Base-by-base conservation (phyloP, 2,113 vertebrate species). In the Bubo bubo region DNA sequence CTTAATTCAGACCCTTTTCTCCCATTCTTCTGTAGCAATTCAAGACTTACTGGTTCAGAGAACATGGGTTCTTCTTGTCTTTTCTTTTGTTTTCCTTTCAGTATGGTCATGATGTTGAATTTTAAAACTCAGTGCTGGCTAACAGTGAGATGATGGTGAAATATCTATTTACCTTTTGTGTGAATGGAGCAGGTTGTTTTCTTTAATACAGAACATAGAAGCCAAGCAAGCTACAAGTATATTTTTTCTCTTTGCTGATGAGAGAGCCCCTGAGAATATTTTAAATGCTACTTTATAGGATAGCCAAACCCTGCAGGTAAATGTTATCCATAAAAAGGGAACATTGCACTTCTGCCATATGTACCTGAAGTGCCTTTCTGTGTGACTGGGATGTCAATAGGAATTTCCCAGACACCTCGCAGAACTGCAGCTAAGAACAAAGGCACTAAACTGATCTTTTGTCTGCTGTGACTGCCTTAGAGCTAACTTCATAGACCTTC, bases 1-100 rank as follows among this genome's bases (percentile, higher is more conserved):
- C 84, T 96, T 95, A 94, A 97, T 97, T 97, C 95, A 97, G 89
- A 96, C 94, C 39, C 86, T 88, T 89, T 97, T 89, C 81, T 94
- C 70, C 49, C n/a, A 37, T 95, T 89, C 77, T 82, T 90, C 91
- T 50, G 74, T 62, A 97, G 90, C 67, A 93, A 93, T 96, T 97
- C 90, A 95, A 94, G 89, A 86, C 87, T 88, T 95, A 74, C 79
- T 97, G 75, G 63, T 95, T 94, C 86, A 97, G 96, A 97, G 75
- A 81, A 96, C 32, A 58, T 49, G 66, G 0, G 4, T 59, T 58
- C 50, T 93, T 93, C 39, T 85, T 64, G 34, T 55, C 47, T 91
- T 94, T 52, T 22, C 15, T 76, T 73, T 72, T 71, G 68, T 83
- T 93, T 85, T 56, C 45, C 66, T 89, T 41, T 74, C 37, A 64